Conservation (phyloP, 2,113 vertebrate species). For the Orycteropus afer region DNA sequence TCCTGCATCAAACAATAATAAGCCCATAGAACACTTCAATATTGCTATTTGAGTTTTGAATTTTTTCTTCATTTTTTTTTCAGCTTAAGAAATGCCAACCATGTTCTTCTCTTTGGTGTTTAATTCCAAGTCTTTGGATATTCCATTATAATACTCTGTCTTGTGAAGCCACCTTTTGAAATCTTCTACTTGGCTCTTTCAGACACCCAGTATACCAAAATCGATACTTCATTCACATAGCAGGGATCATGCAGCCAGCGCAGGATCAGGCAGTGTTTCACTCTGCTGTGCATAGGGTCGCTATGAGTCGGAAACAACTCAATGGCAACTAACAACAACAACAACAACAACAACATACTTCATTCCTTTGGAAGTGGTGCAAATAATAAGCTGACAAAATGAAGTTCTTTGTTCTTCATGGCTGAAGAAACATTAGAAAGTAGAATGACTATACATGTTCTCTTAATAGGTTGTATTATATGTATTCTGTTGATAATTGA, state of each 20-base stretch:
- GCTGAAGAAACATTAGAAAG: not conserved
- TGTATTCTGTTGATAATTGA: not conserved
- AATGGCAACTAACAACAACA: not conserved
- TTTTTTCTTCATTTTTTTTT: too few species aligned
- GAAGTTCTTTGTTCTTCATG: not conserved
- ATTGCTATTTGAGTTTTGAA: too few species aligned
- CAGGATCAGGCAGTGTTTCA: not conserved
- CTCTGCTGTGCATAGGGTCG: not conserved
- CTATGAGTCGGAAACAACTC: not conserved
- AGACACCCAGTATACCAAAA: too few species aligned
- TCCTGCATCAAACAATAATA: too few species aligned
- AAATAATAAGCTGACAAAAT: not conserved
- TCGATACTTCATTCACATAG: too few species aligned
- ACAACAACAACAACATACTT: fast-evolving
- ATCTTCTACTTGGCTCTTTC: too few species aligned
- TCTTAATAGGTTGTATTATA: not conserved
- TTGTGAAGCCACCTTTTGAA: too few species aligned
- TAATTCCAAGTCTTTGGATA: too few species aligned
- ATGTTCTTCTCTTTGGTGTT: too few species aligned
- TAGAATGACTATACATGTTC: not conserved
- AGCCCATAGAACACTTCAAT: too few species aligned
- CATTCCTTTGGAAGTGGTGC: not conserved
- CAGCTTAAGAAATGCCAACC: too few species aligned
- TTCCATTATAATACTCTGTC: too few species aligned
- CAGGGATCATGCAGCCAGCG: not conserved